These are phyloP conservation scores for Mellilla xanthometata DNA, from an alignment of 2,888 invertebrate species.

Conservation along the genomic window DNA sequence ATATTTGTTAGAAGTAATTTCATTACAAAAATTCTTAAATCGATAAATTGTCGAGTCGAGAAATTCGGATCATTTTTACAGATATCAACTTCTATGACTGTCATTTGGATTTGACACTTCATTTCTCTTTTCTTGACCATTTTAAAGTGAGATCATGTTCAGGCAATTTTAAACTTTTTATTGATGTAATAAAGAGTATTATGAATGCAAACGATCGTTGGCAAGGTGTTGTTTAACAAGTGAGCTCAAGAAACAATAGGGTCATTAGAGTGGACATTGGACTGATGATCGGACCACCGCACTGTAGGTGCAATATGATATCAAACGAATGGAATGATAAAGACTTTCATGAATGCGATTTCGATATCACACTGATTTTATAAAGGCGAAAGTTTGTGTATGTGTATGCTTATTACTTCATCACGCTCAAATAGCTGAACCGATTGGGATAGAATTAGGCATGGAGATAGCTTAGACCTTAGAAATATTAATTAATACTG, in stretches of 20 bases:
- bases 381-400: no score
- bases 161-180: conserved; percentile 40
- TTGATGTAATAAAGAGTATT: conserved; percentile 27
- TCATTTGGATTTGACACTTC: conserved; percentile 60
- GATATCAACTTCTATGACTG: conserved; percentile 64
- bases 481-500: no score
- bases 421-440: no score
- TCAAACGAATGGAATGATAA: conserved; percentile 3
- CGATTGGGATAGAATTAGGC: no score
- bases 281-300: conserved; percentile 74
- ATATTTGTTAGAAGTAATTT: conserved; percentile 11
- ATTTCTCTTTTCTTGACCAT: conserved; percentile 51
- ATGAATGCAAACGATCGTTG: neutral
- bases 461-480: no score
- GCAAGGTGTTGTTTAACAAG: conserved; percentile 55
- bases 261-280: conserved; percentile 72
- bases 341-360: conserved; percentile 9
- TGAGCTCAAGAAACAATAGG: conserved; percentile 73
- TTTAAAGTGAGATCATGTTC: neutral
- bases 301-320: conserved; percentile 43
- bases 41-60: conserved; percentile 67
- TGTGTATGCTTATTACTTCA: no score
- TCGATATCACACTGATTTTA: no score
- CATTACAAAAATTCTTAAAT: conserved; percentile 33
- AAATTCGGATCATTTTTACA: conserved; percentile 68